phyloP scores from a whole-genome alignment of 2,888 invertebrate genomes.

The Aspidapion aeneum region DNA sequence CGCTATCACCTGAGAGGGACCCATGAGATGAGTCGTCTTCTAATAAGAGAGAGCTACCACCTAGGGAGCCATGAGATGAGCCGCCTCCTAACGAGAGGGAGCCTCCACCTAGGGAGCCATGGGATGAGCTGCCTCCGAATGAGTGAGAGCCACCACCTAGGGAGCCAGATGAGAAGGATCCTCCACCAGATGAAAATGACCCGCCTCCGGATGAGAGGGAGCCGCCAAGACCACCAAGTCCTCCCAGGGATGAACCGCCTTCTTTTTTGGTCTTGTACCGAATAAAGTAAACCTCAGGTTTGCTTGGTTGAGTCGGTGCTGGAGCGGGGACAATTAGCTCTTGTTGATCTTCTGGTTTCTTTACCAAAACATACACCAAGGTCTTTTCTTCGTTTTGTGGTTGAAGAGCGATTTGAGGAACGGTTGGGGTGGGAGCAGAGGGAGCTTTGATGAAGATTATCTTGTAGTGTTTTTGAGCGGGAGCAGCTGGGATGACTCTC shows the following conservation, averaged over 20 bases:
- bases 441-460: slow-evolving; percentile 32
- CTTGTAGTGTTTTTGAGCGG: slow-evolving; percentile 28
- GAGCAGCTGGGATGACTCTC: slow-evolving; percentile 21
- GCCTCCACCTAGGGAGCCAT: slow-evolving; percentile 13
- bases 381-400: slow-evolving; percentile 84
- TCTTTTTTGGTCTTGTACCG: slow-evolving; percentile 73
- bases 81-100: slow-evolving; percentile 9
- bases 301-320: slow-evolving; percentile 78
- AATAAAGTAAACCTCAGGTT: slow-evolving; percentile 90
- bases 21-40: slow-evolving; percentile 5
- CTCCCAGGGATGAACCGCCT: background rate
- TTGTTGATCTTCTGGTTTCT: slow-evolving; percentile 81
- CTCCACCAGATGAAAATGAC: background rate
- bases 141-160: slow-evolving; percentile 23
- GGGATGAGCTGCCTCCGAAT: slow-evolving; percentile 9
- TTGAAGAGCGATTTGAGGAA: slow-evolving; percentile 73
- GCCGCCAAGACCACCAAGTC: background rate
- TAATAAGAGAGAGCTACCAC: background rate
- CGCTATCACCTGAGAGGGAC: slow-evolving; percentile 11
- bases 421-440: slow-evolving; percentile 62
- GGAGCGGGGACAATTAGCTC: slow-evolving; percentile 75
- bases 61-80: slow-evolving; percentile 1
- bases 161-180: slow-evolving; percentile 38
- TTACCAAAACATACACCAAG: slow-evolving; percentile 82
- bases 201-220: background rate